Evolutionary conservation across 2,888 invertebrate genomes (phyloP), one percentile per base, ranked within the genome.

Genomic region (Ochropleura leucogaster): DNA sequence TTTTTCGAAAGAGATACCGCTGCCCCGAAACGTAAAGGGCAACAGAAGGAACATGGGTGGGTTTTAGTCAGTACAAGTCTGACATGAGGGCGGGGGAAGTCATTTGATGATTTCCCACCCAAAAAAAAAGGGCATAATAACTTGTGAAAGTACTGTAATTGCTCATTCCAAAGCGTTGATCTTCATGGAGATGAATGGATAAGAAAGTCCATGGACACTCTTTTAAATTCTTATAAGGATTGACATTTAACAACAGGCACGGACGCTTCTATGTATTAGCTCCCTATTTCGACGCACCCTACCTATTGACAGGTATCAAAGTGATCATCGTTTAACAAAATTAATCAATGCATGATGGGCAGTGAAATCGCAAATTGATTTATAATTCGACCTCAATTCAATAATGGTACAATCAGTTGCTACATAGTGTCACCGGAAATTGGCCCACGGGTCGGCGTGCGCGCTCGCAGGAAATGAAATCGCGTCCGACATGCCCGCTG

Each of bases 391-490:
- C 87, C 84, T 83, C 80, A 81, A 89, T 88, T 85, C 83, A 87
- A 88, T 89, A 89, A 85, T 82, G 76, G 85, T 87, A 89, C 89
- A 90, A 90, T 91, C 82, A 83, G 84, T 88, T 85, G 80, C 87
- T 84, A 89, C 87, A 83, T 86, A 89, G 88, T 88, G 90, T 87
- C 90, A 88, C 91, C 93, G 96, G 96, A 96, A 94, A 95, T 95
- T 94, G 92, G 92, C 87, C 85, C 90, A 91, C 93, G 94, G 94
- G 91, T 93, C 95, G 93, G 94, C 95, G 95, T 94, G 90, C 94
- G 93, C 95, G 93, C 93, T 82, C 77, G 74, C 87, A 93, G 96
- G 96, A 96, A 94, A 96, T 96, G 95, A 96, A 95, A 95, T 93
- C 94, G 95, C 95, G 94, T 93, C 94, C 94, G 93, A 93, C 94